Percentiles rank a stretch among this genome's conserved stretches.
Evolutionary conservation across 2,113 vertebrate species (phyloP).

Genomic region (Pelvicachromis taeniatus): DNA sequence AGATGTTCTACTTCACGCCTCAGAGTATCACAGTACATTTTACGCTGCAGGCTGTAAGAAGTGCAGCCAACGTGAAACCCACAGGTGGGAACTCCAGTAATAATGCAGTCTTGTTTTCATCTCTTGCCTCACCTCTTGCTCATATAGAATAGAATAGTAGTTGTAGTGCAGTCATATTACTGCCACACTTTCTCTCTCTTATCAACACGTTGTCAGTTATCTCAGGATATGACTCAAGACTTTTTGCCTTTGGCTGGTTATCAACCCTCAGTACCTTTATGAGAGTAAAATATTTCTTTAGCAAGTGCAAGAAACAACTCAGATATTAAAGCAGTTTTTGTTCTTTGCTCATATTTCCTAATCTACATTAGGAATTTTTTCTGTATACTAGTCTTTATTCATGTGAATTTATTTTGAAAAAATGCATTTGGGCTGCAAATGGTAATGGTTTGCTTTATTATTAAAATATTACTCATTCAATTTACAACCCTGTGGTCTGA

Average conservation of each 20-base stretch:
- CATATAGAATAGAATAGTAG: not conserved
- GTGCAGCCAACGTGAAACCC: constrained; percentile 1
- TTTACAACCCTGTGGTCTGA: not conserved
- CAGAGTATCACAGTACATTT: constrained; percentile 4
- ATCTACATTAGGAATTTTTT: not conserved
- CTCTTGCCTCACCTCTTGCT: not conserved
- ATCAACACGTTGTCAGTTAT: not conserved
- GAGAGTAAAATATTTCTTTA: not conserved
- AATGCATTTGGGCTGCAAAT: not conserved
- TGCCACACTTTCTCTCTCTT: not conserved
- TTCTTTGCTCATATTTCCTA: not conserved
- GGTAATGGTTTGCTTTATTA: not conserved
- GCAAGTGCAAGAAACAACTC: not conserved
- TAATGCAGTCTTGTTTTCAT: not conserved
- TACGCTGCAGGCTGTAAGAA: not conserved
- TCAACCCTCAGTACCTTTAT: not conserved
- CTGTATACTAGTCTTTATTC: not conserved
- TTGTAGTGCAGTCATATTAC: not conserved
- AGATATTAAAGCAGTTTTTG: not conserved
- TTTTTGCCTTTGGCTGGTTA: not conserved
- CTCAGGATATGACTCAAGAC: not conserved
- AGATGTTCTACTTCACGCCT: not conserved
- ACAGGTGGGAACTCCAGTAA: constrained; percentile 1
- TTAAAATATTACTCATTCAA: not conserved
- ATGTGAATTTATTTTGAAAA: not conserved